phyloP scores from a whole-genome alignment of 2,888 invertebrate genomes.

The Hyalella azteca region DNA sequence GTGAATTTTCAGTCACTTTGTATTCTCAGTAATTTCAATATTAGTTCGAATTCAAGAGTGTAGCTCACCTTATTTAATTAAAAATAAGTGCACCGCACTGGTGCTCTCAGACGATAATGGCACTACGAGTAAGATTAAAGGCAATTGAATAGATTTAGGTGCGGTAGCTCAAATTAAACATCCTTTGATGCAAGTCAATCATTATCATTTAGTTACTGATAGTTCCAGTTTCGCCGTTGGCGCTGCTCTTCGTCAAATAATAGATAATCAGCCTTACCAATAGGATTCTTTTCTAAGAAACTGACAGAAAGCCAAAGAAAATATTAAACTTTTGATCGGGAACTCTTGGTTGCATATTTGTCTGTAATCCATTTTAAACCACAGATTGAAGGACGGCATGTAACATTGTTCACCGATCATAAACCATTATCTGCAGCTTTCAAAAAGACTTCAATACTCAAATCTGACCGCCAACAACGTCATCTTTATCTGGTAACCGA shows the following conservation, averaged over 20 bases:
- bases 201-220: slow-evolving; percentile 38
- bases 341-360: slow-evolving; percentile 15
- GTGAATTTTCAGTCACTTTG: too few species aligned
- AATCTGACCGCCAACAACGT: slow-evolving; percentile 38
- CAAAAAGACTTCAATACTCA: neutral
- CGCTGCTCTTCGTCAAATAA: slow-evolving; percentile 39
- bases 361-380: slow-evolving; percentile 38
- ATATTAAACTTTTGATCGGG: slow-evolving; percentile 15
- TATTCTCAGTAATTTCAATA: too few species aligned
- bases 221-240: neutral
- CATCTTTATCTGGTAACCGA: slow-evolving; percentile 9
- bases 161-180: too few species aligned
- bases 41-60: too few species aligned
- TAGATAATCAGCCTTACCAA: neutral
- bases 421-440: slow-evolving; percentile 32
- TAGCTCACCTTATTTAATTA: too few species aligned
- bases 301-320: slow-evolving; percentile 28
- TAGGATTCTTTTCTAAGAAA: slow-evolving; percentile 39
- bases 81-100: too few species aligned
- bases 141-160: too few species aligned
- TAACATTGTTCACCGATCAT: slow-evolving; percentile 36
- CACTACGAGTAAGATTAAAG: too few species aligned
- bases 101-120: too few species aligned
- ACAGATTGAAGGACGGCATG: neutral
- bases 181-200: neutral